A percentile compares a stretch with the other conserved stretches of the same genome.
Evolutionary conservation across 1,140 invertebrate genomes (phyloP).

Genomic region (Rhynchophorus ferrugineus): DNA sequence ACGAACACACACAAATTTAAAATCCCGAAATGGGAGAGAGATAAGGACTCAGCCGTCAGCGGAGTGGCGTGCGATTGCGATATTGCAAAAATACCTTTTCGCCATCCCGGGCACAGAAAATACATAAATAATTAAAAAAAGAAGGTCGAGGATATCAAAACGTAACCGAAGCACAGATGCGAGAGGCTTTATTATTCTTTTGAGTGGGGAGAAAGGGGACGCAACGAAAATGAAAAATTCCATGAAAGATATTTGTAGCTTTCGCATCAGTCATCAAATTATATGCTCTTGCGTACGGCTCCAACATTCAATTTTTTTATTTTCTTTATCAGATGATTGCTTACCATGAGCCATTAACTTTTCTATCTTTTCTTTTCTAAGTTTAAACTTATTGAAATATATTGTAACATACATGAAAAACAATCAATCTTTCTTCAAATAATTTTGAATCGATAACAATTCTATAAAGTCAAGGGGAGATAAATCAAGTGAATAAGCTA

Average conservation of each 20-base stretch:
- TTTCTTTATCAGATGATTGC: too few species aligned
- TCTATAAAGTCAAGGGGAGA: too few species aligned
- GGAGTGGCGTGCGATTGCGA: background rate
- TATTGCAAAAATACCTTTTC: constrained; percentile 17
- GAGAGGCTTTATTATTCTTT: constrained; percentile 15
- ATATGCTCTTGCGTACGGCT: background rate
- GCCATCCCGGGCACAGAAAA: constrained; percentile 10
- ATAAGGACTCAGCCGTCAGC: constrained; percentile 7
- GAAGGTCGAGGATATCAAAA: constrained; percentile 13
- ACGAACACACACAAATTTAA: constrained; percentile 21
- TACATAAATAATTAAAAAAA: constrained; percentile 21
- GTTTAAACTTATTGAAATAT: too few species aligned
- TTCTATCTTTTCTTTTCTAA: too few species aligned
- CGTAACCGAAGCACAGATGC: constrained; percentile 16
- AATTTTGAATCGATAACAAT: too few species aligned
- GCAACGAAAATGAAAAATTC: background rate
- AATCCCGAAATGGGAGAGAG: constrained; percentile 11
- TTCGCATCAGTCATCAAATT: background rate
- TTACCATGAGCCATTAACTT: too few species aligned
- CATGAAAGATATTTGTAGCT: background rate
- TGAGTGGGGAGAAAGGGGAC: background rate
- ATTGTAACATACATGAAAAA: too few species aligned
- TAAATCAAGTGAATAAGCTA: too few species aligned
- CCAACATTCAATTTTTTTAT: background rate
- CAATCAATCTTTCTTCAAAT: too few species aligned